Evolutionary conservation across 35 echinoderm and acorn worm species (phyloP).

Genomic region (Apostichopus californicus): DNA sequence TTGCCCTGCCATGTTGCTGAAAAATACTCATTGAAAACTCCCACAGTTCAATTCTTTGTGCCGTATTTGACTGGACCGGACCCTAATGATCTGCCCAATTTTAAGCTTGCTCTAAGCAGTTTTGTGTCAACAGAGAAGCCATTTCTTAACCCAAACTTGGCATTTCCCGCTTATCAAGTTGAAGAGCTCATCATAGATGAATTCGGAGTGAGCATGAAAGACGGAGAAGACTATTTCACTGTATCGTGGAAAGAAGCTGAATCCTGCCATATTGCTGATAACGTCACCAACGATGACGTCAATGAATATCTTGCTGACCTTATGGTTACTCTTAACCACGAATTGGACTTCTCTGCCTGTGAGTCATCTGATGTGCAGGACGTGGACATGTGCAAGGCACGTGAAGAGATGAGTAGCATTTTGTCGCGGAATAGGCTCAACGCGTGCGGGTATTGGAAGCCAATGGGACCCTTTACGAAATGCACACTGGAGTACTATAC

Average conservation of each 20-base stretch:
- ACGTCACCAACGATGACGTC: not conserved
- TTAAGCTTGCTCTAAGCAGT: not conserved
- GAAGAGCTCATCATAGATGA: not conserved
- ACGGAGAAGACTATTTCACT: not conserved
- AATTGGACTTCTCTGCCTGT: conserved; percentile 21
- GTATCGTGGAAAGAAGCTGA: not conserved
- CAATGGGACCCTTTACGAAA: not conserved
- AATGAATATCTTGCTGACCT: not conserved
- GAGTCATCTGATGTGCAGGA: not conserved
- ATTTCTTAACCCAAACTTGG: conserved; percentile 1
- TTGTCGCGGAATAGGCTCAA: conserved; percentile 5
- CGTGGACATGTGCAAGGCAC: not conserved
- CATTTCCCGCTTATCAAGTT: not conserved
- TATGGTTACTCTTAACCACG: not conserved
- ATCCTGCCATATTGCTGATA: not conserved
- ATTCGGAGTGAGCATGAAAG: not conserved
- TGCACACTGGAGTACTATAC: not conserved
- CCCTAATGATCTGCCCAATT: not conserved
- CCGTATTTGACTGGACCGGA: not conserved
- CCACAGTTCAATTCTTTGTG: conserved; percentile 9
- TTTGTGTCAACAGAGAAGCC: not conserved
- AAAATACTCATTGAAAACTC: not conserved
- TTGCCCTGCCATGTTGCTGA: not conserved
- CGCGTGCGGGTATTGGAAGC: not conserved
- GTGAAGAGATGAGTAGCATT: not conserved